Base-by-base conservation (phyloP, 2,113 vertebrate species). In the Corythoichthys haematopterus region DNA sequence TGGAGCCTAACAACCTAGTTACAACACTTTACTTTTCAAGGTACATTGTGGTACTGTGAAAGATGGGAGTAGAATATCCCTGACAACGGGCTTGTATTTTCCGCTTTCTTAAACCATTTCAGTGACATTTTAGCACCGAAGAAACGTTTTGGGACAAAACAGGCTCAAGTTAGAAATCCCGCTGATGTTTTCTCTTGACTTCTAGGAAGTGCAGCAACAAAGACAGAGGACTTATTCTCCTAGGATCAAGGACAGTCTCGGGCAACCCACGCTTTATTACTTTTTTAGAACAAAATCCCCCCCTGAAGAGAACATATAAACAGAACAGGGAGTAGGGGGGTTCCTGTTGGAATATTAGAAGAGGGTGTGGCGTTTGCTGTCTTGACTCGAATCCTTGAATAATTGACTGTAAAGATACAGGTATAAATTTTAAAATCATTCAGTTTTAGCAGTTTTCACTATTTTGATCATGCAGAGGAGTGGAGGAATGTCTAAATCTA, bases 221-320 rank as follows among this genome's bases (percentile, higher is more conserved):
- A 61, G 36, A 36, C 58, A 72, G 6, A 61, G 65, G 51, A 65
- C 33, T 59, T 59, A 62, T 71, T 55, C 72, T 75, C 9, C 53
- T 33, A 28, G 73, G 71, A 81, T 82, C 80, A 69, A 43, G 65
- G 70, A 55, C 77, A 73, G 48, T 1, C 38, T 6, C 6, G 65
- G 56, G 64, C 1, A 12, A 77, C 55, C 76, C 61, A 48, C 67
- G 45, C 65, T 82, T 85, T 87, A 85, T 84, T 85, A 72, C 67
- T 61, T 84, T 88, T 84, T 82, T 70, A 51, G 37, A 67, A 59
- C 61, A 70, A 77, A 12, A 66, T 66, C 62, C 58, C 74, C 70
- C 79, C 72, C 40, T 43, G 51, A 74, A 74, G 16, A 73, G 68
- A 70, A 79, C 73, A 80, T 74, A 68, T 79, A 75, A 72, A 63